Evolutionary conservation across 2,888 invertebrate species (phyloP), one percentile per base, ranked within the genome.

Genomic region (Stenodera caucasica): DNA sequence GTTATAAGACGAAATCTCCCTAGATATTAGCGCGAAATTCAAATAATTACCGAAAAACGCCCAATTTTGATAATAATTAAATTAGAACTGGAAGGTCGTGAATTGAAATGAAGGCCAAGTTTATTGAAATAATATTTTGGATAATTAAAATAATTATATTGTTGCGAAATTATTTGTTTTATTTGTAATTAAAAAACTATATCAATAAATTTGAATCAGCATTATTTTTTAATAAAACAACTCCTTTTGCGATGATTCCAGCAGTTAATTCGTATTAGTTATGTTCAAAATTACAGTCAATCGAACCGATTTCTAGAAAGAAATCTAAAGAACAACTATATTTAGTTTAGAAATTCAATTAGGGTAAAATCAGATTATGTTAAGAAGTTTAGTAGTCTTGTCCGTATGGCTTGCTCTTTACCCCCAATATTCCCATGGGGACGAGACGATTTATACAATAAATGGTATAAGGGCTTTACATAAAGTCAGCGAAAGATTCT

Each of bases 401-500:
- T 56, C 9, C 12, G 0, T 49, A 26, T 58, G 51, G 15, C 32
- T 33, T 30, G 33, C 29, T 6, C 14, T 26, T 11, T 51, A 49
- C 33, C 35, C 23, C 26, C 57, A 54, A 30, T 57, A 50, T 54
- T 49, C 53, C 23, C 23, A 23, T 11, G 49, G 59, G 9, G 72
- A 75, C 54, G 75, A 77, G 57, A 60, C 66, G 29, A 70, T 73
- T 58, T 77, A 70, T 57, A 84, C 83, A 67, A 80, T 92, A 37
- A 83, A 84, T 63, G 83, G 85, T 0, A 87, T 87, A 67, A 85
- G 84, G 63, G 83, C 86, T 23, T 78, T 88, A 6, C 86, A 90
- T 68, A 75, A 84, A 60, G 86, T 90, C 1, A 88, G 87, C 71
- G 87, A 86, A 54, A 86, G 85, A 71, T 92, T 91, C 76, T 78